These are phyloP conservation scores for Platerodrilus igneus DNA, from an alignment of 2,888 invertebrate species.

Conservation along the genomic window DNA sequence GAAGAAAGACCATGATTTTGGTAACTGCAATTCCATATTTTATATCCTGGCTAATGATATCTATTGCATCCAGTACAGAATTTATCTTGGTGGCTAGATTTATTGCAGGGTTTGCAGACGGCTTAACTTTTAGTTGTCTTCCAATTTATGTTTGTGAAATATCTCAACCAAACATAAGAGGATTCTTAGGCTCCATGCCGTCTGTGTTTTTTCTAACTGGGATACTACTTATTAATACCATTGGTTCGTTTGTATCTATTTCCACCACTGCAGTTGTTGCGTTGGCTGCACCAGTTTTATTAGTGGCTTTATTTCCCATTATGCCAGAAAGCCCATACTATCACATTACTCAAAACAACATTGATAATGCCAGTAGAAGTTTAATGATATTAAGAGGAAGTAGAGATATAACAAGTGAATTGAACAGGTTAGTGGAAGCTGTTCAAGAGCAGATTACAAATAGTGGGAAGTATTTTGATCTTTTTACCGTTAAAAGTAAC, in stretches of 20 bases:
- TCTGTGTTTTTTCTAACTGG: conserved; percentile 55
- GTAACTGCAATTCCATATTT: conserved; percentile 59
- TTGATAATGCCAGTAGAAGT: conserved; percentile 49
- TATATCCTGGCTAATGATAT: conserved; percentile 60
- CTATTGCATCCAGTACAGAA: conserved; percentile 53
- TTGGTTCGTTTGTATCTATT: conserved; percentile 56
- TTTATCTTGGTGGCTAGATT: conserved; percentile 52
- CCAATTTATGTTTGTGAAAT: conserved; percentile 61
- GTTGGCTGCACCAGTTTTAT: conserved; percentile 53
- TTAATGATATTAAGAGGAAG: conserved; percentile 56
- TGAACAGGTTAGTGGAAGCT: conserved; percentile 32
- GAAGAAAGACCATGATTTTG: conserved; percentile 59
- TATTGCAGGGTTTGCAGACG: conserved; percentile 58
- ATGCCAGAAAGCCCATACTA: conserved; percentile 61
- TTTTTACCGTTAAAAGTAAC: conserved; percentile 52
- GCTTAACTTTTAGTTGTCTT: conserved; percentile 44
- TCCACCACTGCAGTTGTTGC: conserved; percentile 52
- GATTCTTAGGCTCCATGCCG: conserved; percentile 59
- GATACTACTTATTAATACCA: conserved; percentile 58
- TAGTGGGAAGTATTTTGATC: conserved; percentile 50
- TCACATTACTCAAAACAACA: conserved; percentile 41
- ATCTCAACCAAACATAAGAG: conserved; percentile 54
- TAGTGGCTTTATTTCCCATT: conserved; percentile 54
- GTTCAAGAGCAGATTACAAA: conserved; percentile 41
- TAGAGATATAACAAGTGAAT: conserved; percentile 48